Conservation (phyloP, 2,113 vertebrate genomes). For the Formicarius rufipectus region DNA sequence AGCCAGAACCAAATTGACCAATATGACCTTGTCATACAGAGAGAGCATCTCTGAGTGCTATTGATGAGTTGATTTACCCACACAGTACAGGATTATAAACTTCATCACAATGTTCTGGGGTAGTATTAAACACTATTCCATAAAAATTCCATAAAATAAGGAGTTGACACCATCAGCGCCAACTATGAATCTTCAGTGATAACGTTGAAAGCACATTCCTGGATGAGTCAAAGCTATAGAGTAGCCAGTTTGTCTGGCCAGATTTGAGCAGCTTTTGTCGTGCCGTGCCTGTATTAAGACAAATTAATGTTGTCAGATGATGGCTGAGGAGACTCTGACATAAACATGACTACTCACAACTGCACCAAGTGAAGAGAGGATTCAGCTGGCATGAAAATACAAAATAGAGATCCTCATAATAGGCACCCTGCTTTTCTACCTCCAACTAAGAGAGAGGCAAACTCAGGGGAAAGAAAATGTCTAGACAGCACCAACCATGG, state of each 20-base stretch:
- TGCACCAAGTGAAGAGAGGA: neutral
- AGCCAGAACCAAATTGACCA: neutral
- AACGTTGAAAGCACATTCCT: neutral
- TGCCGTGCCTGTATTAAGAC: neutral
- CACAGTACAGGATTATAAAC: neutral
- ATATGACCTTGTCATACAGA: neutral
- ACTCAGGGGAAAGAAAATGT: neutral
- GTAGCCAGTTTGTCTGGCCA: neutral
- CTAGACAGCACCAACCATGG: neutral
- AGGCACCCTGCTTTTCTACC: neutral
- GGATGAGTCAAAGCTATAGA: neutral
- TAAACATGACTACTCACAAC: neutral
- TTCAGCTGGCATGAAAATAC: neutral
- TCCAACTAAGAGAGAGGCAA: neutral
- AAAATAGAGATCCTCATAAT: neutral
- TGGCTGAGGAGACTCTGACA: neutral
- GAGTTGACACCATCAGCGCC: neutral
- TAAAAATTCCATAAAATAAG: neutral
- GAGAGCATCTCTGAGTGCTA: neutral
- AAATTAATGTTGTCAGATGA: neutral
- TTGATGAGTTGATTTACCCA: neutral
- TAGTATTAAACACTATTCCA: neutral
- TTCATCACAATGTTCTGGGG: neutral
- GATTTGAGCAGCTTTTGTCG: neutral
- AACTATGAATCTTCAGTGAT: neutral